Percentiles rank a stretch among this genome's conserved stretches.
Conservation (phyloP, 2,797 vertebrate genomes). For the Paedocypris micromegethes region DNA sequence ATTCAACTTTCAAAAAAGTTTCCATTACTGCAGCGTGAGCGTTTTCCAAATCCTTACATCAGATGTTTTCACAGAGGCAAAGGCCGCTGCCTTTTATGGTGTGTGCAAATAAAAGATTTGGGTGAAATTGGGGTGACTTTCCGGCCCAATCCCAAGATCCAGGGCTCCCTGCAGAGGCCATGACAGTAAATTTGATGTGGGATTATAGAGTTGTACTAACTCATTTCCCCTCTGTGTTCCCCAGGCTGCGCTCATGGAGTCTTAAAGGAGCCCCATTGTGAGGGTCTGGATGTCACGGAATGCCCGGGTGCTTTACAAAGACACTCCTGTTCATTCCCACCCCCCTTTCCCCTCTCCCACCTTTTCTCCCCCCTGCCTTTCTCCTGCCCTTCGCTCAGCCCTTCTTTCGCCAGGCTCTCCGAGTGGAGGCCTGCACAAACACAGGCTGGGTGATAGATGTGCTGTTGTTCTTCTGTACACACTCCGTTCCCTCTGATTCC, state of each 20-base stretch:
- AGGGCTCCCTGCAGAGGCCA: conserved; percentile 39
- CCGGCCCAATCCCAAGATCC: conserved; percentile 10
- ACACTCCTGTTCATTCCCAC: conserved; percentile 45
- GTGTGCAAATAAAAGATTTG: conserved; percentile 35
- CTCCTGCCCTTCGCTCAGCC: neutral
- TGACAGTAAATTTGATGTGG: conserved; percentile 47
- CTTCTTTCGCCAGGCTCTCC: conserved; percentile 23
- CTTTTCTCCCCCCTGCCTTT: conserved; percentile 1
- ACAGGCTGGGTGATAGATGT: conserved; percentile 50
- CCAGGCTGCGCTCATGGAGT: conserved; percentile 39
- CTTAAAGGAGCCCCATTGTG: conserved; percentile 51
- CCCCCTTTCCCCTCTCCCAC: conserved; percentile 21
- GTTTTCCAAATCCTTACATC: conserved; percentile 38
- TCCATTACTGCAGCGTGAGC: conserved; percentile 28
- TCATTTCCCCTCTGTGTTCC: conserved; percentile 43
- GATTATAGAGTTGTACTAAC: conserved; percentile 44
- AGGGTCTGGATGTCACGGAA: conserved; percentile 46
- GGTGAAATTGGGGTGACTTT: conserved; percentile 26
- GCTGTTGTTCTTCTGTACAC: conserved; percentile 44
- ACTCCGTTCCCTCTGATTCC: conserved; percentile 34
- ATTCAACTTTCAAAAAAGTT: conserved; percentile 41
- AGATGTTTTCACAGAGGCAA: conserved; percentile 40
- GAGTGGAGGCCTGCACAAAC: conserved; percentile 44
- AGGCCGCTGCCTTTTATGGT: conserved; percentile 39
- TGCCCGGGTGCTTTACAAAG: conserved; percentile 46